Evolutionary conservation across 2,888 invertebrate species (phyloP).

Genomic region (Agriotes lineatus): DNA sequence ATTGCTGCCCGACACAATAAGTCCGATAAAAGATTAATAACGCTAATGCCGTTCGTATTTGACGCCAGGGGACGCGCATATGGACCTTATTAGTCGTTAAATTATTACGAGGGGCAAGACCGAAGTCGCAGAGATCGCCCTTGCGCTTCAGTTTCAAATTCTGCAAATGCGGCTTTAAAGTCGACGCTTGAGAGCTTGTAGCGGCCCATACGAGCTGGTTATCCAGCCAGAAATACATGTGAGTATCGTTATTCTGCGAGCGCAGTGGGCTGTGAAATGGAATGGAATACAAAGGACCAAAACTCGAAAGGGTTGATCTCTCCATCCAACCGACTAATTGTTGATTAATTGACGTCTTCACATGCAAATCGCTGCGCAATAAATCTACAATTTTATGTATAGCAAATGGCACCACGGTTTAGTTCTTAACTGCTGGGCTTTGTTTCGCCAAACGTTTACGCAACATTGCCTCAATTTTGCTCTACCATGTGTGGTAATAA

Average conservation of each 20-base stretch:
- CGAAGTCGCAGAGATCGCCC: too few species aligned
- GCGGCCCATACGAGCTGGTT: slow-evolving; percentile 36
- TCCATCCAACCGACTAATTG: slow-evolving; percentile 56
- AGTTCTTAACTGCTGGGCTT: not conserved
- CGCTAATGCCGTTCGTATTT: slow-evolving; percentile 19
- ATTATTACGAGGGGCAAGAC: too few species aligned
- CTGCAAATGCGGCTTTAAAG: slow-evolving; percentile 8
- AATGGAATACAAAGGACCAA: slow-evolving; percentile 51
- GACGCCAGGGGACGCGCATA: slow-evolving; percentile 19
- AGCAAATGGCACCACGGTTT: slow-evolving; percentile 21
- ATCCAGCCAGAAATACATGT: slow-evolving; percentile 42
- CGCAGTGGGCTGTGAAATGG: slow-evolving; percentile 54
- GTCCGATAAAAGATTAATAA: slow-evolving; percentile 30
- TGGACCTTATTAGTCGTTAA: slow-evolving; percentile 8
- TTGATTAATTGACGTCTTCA: slow-evolving; percentile 60
- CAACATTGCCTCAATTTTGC: too few species aligned
- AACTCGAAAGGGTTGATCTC: slow-evolving; percentile 54
- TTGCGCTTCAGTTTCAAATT: not conserved
- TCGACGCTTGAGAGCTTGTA: slow-evolving; percentile 28
- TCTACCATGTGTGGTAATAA: too few species aligned
- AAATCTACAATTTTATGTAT: slow-evolving; percentile 39
- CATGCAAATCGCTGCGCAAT: slow-evolving; percentile 51
- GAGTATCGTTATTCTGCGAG: slow-evolving; percentile 55
- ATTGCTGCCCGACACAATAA: slow-evolving; percentile 23
- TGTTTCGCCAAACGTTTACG: too few species aligned